These are phyloP conservation scores for Neocrepidodera transversa DNA, from an alignment of 2,888 invertebrate genomes.

Conservation along the genomic window DNA sequence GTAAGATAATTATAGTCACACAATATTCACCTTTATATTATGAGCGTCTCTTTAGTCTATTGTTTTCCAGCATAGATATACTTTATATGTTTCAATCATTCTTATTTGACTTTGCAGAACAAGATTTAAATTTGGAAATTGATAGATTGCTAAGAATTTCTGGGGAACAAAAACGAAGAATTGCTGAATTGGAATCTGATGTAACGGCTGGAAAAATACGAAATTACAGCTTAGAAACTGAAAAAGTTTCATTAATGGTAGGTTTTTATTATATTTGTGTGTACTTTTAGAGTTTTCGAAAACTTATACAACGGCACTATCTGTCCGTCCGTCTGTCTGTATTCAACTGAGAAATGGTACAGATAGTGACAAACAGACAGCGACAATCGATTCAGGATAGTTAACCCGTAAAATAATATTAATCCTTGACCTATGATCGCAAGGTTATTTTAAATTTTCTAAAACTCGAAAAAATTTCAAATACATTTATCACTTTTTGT, in stretches of 20 bases:
- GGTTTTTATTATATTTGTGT: not conserved
- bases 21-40: no score
- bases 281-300: not conserved
- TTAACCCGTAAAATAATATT: no score
- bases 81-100: not conserved
- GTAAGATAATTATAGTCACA: constrained; percentile 53
- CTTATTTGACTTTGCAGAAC: constrained; percentile 57
- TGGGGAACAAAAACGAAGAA: constrained; percentile 59
- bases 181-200: constrained; percentile 59
- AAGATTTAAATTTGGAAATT: constrained; percentile 64
- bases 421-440: no score
- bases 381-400: no score
- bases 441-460: no score
- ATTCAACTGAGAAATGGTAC: no score
- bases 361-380: no score
- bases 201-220: constrained; percentile 24
- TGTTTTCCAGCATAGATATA: constrained; percentile 3
- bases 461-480: no score
- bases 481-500: no score
- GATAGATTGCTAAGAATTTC: constrained; percentile 60
- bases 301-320: no score
- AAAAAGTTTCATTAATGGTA: constrained; percentile 4
- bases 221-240: not conserved
- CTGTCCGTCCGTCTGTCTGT: no score
- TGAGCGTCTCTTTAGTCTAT: no score